A percentile compares a stretch with the other conserved stretches of the same genome.
These are phyloP conservation scores for Oceanodroma tethys DNA, from an alignment of 2,113 vertebrate species.

Conservation along the genomic window DNA sequence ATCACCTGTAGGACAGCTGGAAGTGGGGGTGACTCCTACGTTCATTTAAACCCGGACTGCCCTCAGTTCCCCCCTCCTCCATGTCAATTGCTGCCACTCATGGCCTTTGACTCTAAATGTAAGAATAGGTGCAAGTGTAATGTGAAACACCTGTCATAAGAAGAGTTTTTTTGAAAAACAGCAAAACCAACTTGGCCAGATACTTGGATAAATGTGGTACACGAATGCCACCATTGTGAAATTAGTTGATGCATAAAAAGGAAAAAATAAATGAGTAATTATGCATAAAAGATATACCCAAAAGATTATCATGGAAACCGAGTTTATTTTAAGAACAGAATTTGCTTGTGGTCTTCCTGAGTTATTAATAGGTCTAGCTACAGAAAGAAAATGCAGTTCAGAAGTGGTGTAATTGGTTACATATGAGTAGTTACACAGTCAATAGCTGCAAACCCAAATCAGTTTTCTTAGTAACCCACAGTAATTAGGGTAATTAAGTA, in stretches of 20 bases:
- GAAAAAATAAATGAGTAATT: not conserved
- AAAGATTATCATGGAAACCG: not conserved
- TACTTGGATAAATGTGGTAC: not conserved
- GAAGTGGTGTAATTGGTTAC: not conserved
- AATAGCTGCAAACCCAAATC: not conserved
- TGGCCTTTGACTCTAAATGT: not conserved
- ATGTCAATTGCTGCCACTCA: not conserved
- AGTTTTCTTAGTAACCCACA: not conserved
- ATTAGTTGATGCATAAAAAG: not conserved
- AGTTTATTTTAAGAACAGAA: slow-evolving; percentile 33
- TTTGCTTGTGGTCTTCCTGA: not conserved
- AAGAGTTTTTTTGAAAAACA: not conserved
- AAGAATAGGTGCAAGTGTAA: not conserved
- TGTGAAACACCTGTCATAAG: not conserved
- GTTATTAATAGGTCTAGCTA: slow-evolving; percentile 38
- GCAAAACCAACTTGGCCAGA: not conserved
- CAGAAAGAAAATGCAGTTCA: not conserved
- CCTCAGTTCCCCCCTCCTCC: not conserved
- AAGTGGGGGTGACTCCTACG: not conserved
- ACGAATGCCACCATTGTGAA: not conserved
- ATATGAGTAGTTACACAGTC: not conserved
- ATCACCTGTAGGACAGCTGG: not conserved
- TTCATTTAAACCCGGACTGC: not conserved
- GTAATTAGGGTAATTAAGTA: not conserved
- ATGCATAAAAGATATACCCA: not conserved